Conservation (phyloP, 2,797 vertebrate species). For the Anisognathus igniventris region DNA sequence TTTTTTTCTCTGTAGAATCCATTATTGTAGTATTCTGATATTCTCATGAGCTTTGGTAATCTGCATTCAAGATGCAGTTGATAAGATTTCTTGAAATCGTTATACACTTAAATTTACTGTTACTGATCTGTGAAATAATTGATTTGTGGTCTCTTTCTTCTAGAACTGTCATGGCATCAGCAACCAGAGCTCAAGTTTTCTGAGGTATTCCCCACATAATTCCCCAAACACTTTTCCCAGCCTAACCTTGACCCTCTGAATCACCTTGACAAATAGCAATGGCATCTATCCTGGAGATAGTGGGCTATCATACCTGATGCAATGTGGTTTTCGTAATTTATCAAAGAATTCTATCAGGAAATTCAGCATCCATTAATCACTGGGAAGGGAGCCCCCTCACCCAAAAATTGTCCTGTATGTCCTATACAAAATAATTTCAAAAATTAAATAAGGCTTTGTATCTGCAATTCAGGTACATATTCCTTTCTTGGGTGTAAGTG, state of each 20-base stretch:
- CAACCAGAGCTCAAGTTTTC: slow-evolving; percentile 77
- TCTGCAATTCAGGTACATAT: background rate
- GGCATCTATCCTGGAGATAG: background rate
- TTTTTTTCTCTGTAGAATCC: background rate
- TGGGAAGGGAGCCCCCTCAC: background rate
- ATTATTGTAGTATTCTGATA: background rate
- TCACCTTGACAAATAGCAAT: background rate
- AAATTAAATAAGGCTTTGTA: background rate
- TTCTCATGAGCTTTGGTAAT: slow-evolving; percentile 81
- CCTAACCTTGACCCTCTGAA: slow-evolving; percentile 76
- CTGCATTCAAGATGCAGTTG: slow-evolving; percentile 79
- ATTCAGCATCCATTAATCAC: background rate
- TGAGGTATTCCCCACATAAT: slow-evolving; percentile 71
- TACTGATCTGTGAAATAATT: slow-evolving; percentile 63
- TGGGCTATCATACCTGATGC: background rate
- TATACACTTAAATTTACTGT: slow-evolving; percentile 38
- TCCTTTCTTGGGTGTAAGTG: background rate
- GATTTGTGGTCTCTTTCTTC: slow-evolving; percentile 81
- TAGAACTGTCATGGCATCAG: slow-evolving; percentile 73
- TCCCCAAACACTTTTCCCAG: slow-evolving; percentile 50
- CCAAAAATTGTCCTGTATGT: background rate
- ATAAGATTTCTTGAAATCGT: slow-evolving; percentile 76
- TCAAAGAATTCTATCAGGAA: background rate
- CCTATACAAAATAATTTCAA: background rate
- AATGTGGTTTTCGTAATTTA: background rate